Evolutionary conservation across 2,888 invertebrate genomes (phyloP).

Genomic region (Harpagoxenus sublaevis): DNA sequence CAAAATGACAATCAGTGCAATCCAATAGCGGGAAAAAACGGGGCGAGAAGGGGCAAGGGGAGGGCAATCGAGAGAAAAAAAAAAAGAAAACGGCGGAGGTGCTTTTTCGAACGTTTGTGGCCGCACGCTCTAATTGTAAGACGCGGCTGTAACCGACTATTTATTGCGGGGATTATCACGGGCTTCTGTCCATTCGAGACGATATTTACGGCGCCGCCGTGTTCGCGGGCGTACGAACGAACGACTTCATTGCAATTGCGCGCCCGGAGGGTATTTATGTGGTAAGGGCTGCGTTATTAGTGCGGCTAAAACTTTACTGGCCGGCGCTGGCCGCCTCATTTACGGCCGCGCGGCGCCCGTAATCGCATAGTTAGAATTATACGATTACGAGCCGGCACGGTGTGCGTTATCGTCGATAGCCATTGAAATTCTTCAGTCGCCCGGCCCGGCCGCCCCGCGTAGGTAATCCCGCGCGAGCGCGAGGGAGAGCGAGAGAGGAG

Average conservation of each 20-base stretch:
- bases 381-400: conserved; percentile 44
- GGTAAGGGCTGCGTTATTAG: conserved; percentile 58
- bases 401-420: conserved; percentile 47
- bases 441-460: background rate
- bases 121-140: conserved; percentile 39
- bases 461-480: conserved; percentile 8
- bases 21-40: background rate
- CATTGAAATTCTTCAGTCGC: conserved; percentile 41
- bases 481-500: background rate
- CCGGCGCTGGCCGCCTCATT: conserved; percentile 34
- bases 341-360: conserved; percentile 37
- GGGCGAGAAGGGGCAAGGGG: too few species aligned
- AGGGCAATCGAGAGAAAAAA: background rate
- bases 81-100: background rate
- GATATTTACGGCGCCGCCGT: conserved; percentile 42
- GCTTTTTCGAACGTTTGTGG: conserved; percentile 25
- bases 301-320: conserved; percentile 45
- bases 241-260: conserved; percentile 60
- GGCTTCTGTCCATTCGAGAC: conserved; percentile 48
- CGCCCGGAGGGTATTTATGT: conserved; percentile 43
- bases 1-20: background rate
- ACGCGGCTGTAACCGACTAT: conserved; percentile 37
- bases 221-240: conserved; percentile 37
- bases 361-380: conserved; percentile 57
- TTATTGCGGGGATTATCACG: conserved; percentile 52